Evolutionary conservation across 2,888 invertebrate genomes (phyloP), one percentile per base, ranked within the genome.

Genomic region (Drosophila vallismaia): DNA sequence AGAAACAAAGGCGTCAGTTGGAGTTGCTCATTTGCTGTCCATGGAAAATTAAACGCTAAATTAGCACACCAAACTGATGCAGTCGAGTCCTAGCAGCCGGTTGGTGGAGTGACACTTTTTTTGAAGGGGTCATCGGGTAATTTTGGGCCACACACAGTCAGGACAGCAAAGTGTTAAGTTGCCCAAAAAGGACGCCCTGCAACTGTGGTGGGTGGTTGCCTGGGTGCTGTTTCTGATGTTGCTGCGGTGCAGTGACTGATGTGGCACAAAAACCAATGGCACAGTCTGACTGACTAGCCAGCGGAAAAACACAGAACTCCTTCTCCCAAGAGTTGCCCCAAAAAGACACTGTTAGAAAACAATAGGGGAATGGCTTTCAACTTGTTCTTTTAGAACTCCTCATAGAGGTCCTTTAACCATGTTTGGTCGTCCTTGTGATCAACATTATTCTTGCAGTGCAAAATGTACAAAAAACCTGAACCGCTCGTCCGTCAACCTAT

Each of bases 211-310:
- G 31, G 45, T 46, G 46, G 45, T 31, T 69, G 55, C 44, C 28
- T 31, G 36, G 36, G 36, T 46, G 55, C 48, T 64, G 54, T 54
- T 77, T 51, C 72, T 83, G 73, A 67, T 81, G 72, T 58, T 84
- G 66, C 76, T 87, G 81, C 60, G 87, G 80, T 72, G 60, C 77
- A 86, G 79, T 82, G 81, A 82, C 81, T 87, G 81, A 82, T 82
- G 81, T 82, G 86, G 80, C 83, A 74, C 69, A 76, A 58, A 76
- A 83, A 81, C 72, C 78, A 45, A 70, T 64, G 70, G 52, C 52
- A 55, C 49, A 44, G 50, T 66, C 63, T 62, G 63, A 62, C 60
- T 62, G 60, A 62, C 63, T 48, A 48, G 48, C 63, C 57, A 58
- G 42, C 64, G 76, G 71, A 72, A 77, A 86, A 83, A 80, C 73